Base-by-base conservation (phyloP, 1,140 invertebrate species). In the Tetranychus urticae region DNA sequence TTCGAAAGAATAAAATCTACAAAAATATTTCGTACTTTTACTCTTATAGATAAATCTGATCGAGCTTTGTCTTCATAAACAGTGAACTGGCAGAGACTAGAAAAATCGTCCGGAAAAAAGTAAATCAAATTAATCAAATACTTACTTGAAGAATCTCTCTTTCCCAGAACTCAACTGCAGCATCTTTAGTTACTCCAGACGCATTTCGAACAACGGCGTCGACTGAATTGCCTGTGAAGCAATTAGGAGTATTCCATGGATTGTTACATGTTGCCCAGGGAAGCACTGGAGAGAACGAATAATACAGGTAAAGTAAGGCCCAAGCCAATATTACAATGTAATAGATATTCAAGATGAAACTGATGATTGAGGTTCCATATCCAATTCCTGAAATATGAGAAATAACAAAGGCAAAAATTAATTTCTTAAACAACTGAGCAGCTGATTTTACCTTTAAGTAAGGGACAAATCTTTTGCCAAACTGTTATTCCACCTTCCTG, bases 401-500 rank as follows among this genome's bases (percentile, higher is more conserved):
- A 33, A 6, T 31, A 6, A 34, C 2, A 55, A 33, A 55, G 33
- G 10, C 2, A 55, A 55, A 55, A 55, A 3, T 55, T 31, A 23
- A 2, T 31, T 2, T 2, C 2, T 57, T 37, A 13, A 1, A 13
- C 8, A 3, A 57, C 34, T 3, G 13, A 3, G 2, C 33, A 57
- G 14, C 2, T 55, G 14, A 54, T 2, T 14, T 12, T 47, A 59
- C 58, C 84, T 80, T 79, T 82, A 67, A 86, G 82, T 36, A 87
- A 75, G 1, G 85, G 85, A 42, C 84, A 82, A 61, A 85, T 82
- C 64, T 80, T 77, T 35, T 48, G 7, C 83, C 84, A 88, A 54
- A 83, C 77, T 14, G 82, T 83, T 47, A 83, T 80, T 23, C 82
- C 79, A 55, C 84, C 84, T 69, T 80, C 78, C 67, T 83, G 81